Percentiles rank a stretch among this genome's conserved stretches.
phyloP scores from a whole-genome alignment of 1,140 invertebrate species.

The Formica exsecta region DNA sequence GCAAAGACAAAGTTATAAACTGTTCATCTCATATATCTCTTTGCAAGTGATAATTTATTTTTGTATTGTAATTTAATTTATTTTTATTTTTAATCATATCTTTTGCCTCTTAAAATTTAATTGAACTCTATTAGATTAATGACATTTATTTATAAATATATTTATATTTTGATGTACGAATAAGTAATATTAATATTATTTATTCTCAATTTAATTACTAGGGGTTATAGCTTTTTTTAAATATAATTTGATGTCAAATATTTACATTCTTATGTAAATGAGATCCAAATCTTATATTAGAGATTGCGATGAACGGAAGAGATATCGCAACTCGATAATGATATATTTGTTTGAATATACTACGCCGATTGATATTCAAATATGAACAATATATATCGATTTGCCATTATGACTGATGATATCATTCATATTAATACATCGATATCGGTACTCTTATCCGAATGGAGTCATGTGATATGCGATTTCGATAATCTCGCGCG shows the following conservation, averaged over 20 bases:
- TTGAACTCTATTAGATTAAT: neutral
- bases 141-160: neutral
- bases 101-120: neutral
- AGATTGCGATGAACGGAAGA: neutral
- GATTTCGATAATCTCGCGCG: conserved; percentile 25
- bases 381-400: conserved; percentile 18
- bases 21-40: neutral
- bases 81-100: neutral
- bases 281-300: neutral
- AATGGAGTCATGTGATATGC: conserved; percentile 3
- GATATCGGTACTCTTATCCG: conserved; percentile 52
- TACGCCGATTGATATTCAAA: neutral
- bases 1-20: neutral
- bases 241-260: neutral
- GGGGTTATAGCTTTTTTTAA: too few species aligned
- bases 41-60: neutral
- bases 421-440: conserved; percentile 69
- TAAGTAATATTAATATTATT: neutral
- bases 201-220: conserved; percentile 7
- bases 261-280: conserved; percentile 9
- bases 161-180: neutral
- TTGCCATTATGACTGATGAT: conserved; percentile 34
- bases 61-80: too few species aligned
- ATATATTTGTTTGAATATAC: conserved; percentile 15
- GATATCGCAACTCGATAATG: conserved; percentile 30